Evolutionary conservation across 2,113 vertebrate genomes (phyloP).

Genomic region (Istiophorus platypterus): DNA sequence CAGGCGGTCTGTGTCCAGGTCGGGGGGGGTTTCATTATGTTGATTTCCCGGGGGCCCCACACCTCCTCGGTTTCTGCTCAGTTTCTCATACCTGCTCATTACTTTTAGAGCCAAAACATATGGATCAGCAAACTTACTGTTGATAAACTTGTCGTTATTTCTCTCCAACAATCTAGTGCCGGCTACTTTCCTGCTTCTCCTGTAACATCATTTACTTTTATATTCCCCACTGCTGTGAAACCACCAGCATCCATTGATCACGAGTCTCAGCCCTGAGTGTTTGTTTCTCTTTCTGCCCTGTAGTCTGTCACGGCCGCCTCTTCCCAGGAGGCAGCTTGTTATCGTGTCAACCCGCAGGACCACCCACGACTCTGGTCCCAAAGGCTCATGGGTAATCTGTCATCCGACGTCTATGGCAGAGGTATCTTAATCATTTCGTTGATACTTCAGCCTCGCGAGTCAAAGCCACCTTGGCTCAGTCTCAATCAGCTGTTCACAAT

Average conservation of each 20-base stretch:
- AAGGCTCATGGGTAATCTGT: conserved; percentile 60
- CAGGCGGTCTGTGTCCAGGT: conserved; percentile 32
- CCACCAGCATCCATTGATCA: conserved; percentile 53
- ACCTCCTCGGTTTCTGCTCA: conserved; percentile 39
- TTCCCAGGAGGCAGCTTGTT: conserved; percentile 67
- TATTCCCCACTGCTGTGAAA: conserved; percentile 22
- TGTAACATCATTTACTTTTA: conserved; percentile 28
- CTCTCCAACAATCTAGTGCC: background rate
- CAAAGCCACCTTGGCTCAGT: conserved; percentile 46
- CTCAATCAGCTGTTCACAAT: conserved; percentile 50
- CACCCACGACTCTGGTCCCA: conserved; percentile 47
- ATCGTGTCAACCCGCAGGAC: conserved; percentile 45
- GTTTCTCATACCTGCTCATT: conserved; percentile 41
- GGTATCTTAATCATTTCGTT: conserved; percentile 27
- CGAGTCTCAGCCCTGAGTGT: background rate
- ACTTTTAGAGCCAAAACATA: conserved; percentile 35
- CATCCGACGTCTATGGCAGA: conserved; percentile 22
- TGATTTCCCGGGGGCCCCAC: conserved; percentile 61
- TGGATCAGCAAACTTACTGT: conserved; percentile 39
- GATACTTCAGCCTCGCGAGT: background rate
- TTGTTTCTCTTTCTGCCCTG: conserved; percentile 23
- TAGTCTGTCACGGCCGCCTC: conserved; percentile 34
- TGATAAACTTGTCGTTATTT: too few species aligned
- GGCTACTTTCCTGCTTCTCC: background rate
- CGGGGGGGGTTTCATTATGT: conserved; percentile 54